Conservation (phyloP, 2,113 vertebrate genomes). For the Malurus melanocephalus region DNA sequence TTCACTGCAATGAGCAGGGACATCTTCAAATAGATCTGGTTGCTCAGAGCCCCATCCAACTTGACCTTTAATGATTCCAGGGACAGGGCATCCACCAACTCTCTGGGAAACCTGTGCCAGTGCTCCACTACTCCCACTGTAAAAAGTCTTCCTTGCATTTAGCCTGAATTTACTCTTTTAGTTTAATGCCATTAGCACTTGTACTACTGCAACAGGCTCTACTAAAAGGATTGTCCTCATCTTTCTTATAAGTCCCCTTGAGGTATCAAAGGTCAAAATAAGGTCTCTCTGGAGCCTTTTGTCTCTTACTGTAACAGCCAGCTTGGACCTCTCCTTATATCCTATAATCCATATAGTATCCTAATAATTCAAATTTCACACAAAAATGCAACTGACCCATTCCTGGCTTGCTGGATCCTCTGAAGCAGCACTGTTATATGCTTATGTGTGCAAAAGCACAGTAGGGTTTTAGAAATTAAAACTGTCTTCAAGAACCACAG, state of each 20-base stretch:
- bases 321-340: background rate
- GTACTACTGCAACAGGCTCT: background rate
- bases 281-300: background rate
- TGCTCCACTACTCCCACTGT: accelerated
- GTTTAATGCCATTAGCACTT: background rate
- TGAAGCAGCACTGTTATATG: background rate
- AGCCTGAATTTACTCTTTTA: background rate
- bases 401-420: background rate
- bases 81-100: background rate
- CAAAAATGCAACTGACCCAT: background rate
- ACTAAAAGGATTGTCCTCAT: background rate
- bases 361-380: background rate
- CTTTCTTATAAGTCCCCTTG: background rate
- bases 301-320: background rate
- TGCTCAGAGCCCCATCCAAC: background rate
- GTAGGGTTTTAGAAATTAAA: background rate
- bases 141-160: background rate
- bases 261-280: background rate
- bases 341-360: background rate
- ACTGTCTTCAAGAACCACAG: background rate
- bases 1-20: background rate
- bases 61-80: background rate
- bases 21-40: background rate
- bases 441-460: background rate
- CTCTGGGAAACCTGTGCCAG: background rate